Evolutionary conservation across 2,888 invertebrate species (phyloP).

Genomic region (Drosophila sordidula): DNA sequence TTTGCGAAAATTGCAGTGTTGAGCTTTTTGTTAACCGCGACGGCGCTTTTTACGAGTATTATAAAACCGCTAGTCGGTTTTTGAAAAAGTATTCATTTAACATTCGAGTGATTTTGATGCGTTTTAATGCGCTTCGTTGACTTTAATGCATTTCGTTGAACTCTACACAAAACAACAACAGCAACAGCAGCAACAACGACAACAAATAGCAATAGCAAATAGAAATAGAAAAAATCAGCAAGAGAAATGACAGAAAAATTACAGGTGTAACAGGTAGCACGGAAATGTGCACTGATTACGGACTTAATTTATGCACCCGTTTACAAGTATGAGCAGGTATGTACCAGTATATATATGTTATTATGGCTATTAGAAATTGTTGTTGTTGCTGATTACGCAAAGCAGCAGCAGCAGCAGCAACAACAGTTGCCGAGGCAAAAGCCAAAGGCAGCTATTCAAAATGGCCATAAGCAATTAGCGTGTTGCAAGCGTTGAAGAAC

Average conservation of each 20-base stretch:
- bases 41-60: slow-evolving; percentile 36
- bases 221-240: slow-evolving; percentile 13
- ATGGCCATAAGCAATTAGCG: slow-evolving; percentile 50
- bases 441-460: neutral
- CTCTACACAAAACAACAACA: slow-evolving; percentile 20
- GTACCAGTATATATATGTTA: neutral
- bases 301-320: slow-evolving; percentile 47
- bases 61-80: slow-evolving; percentile 18
- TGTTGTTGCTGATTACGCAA: slow-evolving; percentile 17
- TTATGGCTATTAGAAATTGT: slow-evolving; percentile 6
- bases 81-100: slow-evolving; percentile 51
- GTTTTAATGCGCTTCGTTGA: slow-evolving; percentile 67
- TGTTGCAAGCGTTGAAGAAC: slow-evolving; percentile 52
- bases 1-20: slow-evolving; percentile 10
- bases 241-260: slow-evolving; percentile 32
- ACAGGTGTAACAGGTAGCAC: slow-evolving; percentile 52
- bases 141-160: slow-evolving; percentile 56
- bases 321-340: neutral
- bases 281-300: slow-evolving; percentile 66
- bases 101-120: slow-evolving; percentile 68
- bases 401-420: slow-evolving; percentile 29
- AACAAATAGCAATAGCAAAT: slow-evolving; percentile 9
- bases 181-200: slow-evolving; percentile 2
- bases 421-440: slow-evolving; percentile 3
- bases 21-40: slow-evolving; percentile 11